Percentiles rank a stretch among this genome's conserved stretches.
Evolutionary conservation across 2,113 vertebrate species (phyloP).

Genomic region (Eonycteris spelaea): DNA sequence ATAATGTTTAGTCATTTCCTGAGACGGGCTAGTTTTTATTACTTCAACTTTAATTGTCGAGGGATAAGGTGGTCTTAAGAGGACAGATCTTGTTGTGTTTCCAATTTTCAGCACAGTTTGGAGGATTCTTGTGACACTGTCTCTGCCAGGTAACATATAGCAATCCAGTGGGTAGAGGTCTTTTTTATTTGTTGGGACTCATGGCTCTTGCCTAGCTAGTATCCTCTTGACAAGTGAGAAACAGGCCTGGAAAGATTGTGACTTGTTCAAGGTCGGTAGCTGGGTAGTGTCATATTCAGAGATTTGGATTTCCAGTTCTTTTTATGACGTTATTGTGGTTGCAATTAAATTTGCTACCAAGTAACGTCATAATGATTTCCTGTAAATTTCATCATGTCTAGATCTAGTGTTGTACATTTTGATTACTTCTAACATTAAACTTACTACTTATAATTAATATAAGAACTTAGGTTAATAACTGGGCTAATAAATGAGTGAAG

Average conservation of each 20-base stretch:
- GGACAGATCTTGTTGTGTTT: background rate
- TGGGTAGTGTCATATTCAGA: background rate
- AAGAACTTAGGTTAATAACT: background rate
- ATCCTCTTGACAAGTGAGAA: background rate
- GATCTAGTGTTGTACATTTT: background rate
- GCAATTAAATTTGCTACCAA: background rate
- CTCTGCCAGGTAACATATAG: background rate
- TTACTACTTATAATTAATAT: background rate
- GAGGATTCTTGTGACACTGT: background rate
- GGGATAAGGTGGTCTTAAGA: background rate
- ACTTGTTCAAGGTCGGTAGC: background rate
- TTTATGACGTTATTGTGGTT: background rate
- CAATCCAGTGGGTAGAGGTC: background rate
- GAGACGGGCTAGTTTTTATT: background rate
- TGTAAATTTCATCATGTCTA: background rate
- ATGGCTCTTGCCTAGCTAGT: background rate
- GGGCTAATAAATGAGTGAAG: background rate
- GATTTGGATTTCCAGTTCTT: background rate
- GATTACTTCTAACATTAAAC: background rate
- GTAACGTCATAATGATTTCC: background rate
- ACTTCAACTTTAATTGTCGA: background rate
- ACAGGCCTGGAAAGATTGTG: background rate
- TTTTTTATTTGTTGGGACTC: background rate
- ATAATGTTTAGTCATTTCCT: background rate
- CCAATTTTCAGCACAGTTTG: conserved; percentile 2